Conservation (phyloP, 2,113 vertebrate species). For the Oncorhynchus gorbuscha region DNA sequence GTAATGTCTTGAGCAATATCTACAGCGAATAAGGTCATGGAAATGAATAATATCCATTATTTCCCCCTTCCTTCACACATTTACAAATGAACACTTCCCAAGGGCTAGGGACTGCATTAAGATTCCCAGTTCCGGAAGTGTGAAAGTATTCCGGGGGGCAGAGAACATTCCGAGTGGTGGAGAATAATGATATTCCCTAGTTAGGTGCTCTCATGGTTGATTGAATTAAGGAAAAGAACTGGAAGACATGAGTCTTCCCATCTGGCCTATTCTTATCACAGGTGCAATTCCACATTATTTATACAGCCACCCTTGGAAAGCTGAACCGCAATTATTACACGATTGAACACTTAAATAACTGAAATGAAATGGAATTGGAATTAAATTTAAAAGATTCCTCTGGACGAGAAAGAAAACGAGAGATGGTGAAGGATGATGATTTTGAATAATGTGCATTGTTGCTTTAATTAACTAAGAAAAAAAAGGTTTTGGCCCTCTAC, state of each 20-base stretch:
- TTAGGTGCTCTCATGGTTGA: slow-evolving; percentile 44
- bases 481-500: no score
- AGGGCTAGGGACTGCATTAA: slow-evolving; percentile 61
- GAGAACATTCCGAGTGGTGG: slow-evolving; percentile 49
- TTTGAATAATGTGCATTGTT: slow-evolving; percentile 6
- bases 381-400: no score
- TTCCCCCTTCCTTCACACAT: slow-evolving; percentile 37
- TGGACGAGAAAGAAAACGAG: slow-evolving; percentile 6
- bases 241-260: slow-evolving; percentile 28
- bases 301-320: slow-evolving; percentile 14
- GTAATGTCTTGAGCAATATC: slow-evolving; percentile 22
- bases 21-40: slow-evolving; percentile 41
- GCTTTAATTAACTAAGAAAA: not conserved
- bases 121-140: slow-evolving; percentile 63
- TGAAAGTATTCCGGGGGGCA: slow-evolving; percentile 71
- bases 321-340: no score
- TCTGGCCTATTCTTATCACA: slow-evolving; percentile 41
- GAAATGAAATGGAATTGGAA: not conserved
- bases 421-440: no score
- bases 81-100: slow-evolving; percentile 73
- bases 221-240: slow-evolving; percentile 58
- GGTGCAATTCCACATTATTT: slow-evolving; percentile 46
- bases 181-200: slow-evolving; percentile 38
- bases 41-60: slow-evolving; percentile 55
- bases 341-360: not conserved